Base-by-base conservation (phyloP, 2,113 vertebrate species). In the Alligator mississippiensis region DNA sequence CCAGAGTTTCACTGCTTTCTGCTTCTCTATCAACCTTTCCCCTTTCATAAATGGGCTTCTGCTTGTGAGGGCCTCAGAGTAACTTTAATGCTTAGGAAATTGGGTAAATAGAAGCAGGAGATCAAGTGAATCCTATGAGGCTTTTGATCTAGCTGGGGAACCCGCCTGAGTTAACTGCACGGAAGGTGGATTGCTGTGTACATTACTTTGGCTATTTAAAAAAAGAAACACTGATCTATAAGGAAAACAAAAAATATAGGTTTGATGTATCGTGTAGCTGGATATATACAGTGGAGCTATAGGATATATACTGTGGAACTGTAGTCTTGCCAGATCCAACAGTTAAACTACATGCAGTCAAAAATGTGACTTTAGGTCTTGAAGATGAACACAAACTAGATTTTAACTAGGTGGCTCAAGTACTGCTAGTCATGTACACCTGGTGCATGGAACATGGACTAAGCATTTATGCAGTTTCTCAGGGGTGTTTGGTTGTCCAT, bases 1-100 rank as follows among this genome's bases (percentile, higher is more conserved):
- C 4, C 3, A 66, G 22, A 25, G 9, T 68, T 74, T 90, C 24
- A 60, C 1, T 30, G 15, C 64, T 89, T 66, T 81, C 57, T 70
- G 21, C 4, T 93, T 84, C 77, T 87, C 25, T 96, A 28, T 55
- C 70, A 57, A 62, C 34, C 74, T 90, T 94, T 94, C 59, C 27
- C 55, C 74, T 79, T 93, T 89, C n/a, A 11, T 86, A 47, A 28
- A 30, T 75, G 58, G 57, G 54, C 6, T 77, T 4, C 62, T 85
- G 11, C 63, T 38, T 16, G 3, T 66, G 62, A 58, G 72, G 85
- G 21, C 66, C 6, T 5, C 72, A 30, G 30, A 61, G 57, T 30
- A 60, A 75, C 60, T 94, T 13, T 1, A 7, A 63, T 77, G 5
- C 2, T 15, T 68, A 77, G 81, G 79, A 93, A 72, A 34, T 66